Evolutionary conservation across 92 coral and sea anemone genomes (phyloP), one percentile per base, ranked within the genome.

Genomic region (Porites cylindrica): DNA sequence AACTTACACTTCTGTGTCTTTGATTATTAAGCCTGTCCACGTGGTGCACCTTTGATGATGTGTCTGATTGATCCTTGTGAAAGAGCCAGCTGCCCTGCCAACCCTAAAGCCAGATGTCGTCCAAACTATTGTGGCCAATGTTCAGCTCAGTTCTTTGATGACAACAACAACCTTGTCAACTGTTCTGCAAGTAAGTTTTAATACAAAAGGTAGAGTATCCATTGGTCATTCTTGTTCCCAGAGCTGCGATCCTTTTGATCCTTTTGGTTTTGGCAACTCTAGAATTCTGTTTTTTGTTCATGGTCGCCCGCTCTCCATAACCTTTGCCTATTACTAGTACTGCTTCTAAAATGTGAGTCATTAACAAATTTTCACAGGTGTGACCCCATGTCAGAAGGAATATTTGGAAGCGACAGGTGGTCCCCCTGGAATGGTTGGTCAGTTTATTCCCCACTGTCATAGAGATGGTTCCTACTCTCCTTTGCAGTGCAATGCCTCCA

Each of bases 71-170:
- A 96, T 85, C 96, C 96, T 13, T 96, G 99, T 77, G 89, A 88
- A 66, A 68, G 79, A 8, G 82, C 93, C 68, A 63, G 91, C 56
- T 96, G 99, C 72, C 97, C 97, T 6, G 94, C 93, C 92, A 87
- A 95, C 79, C 99, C 98, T 50, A 91, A 93, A 73, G 99, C 99
- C 59, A 84, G 67, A 19, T 96, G 98, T 61, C 93, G 96, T 61
- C 83, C 95, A 18, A 91, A 91, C 72, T 93, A 87, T 90, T 96
- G 99, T 75, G 99, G 99, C 7, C 78, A 77, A 16, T 96, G 99
- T 73, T 87, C 91, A 10, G 93, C 95, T 7, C 91, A 93, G 90
- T 93, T 93, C 85, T 91, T 91, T 83, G 95, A 91, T 69, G 88
- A 94, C 51, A 58, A 90, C 81, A 90, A 93, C 65, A 90, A 87